Evolutionary conservation across 2,797 vertebrate genomes (phyloP).

Genomic region (Pantherophis vulpinus): DNA sequence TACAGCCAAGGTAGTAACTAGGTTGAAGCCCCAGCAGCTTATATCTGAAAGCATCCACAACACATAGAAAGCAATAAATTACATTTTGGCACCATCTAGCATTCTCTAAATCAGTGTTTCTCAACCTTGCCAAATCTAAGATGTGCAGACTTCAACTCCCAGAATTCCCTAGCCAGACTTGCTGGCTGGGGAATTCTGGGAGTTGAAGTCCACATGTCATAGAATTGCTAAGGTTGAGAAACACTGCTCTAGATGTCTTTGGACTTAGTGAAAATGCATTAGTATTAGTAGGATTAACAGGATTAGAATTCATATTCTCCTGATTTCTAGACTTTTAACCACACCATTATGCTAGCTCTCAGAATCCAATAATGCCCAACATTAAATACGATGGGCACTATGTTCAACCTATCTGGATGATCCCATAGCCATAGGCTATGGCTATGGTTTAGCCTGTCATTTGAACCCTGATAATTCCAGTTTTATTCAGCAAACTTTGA

Average conservation of each 20-base stretch:
- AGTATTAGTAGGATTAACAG: background rate
- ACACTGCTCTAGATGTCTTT: background rate
- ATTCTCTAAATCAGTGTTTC: background rate
- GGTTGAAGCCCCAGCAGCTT: background rate
- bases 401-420: background rate
- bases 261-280: background rate
- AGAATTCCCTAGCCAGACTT: no score
- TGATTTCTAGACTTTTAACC: background rate
- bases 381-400: background rate
- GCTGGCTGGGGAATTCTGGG: no score
- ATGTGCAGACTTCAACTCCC: no score
- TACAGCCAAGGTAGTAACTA: background rate
- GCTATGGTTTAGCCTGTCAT: background rate
- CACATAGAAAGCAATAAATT: background rate
- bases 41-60: background rate
- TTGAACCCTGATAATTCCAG: background rate
- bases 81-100: background rate
- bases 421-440: background rate
- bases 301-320: background rate
- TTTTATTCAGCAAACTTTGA: background rate
- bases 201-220: no score
- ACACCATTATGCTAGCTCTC: background rate
- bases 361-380: background rate
- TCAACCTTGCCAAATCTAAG: no score
- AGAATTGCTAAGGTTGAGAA: no score